A percentile compares a stretch with the other conserved stretches of the same genome.
phyloP scores from a whole-genome alignment of 2,888 invertebrate genomes.

The Gastrophysa polygoni region DNA sequence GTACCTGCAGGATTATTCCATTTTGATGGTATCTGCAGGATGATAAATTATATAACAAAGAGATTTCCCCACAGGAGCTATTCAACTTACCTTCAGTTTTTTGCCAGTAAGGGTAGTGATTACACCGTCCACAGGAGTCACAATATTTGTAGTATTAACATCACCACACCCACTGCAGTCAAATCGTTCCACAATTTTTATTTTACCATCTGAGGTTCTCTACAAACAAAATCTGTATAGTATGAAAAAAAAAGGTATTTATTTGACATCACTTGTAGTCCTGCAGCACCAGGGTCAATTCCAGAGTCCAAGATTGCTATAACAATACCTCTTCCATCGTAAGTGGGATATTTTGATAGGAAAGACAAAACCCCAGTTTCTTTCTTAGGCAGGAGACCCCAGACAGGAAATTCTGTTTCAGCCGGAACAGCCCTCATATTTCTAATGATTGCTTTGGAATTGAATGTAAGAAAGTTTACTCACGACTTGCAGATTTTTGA shows the following conservation, averaged over 20 bases:
- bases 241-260: slow-evolving; percentile 7
- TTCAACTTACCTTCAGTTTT: slow-evolving; percentile 74
- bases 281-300: slow-evolving; percentile 94
- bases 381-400: slow-evolving; percentile 89
- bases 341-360: slow-evolving; percentile 84
- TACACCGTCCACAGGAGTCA: slow-evolving; percentile 69
- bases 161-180: slow-evolving; percentile 98
- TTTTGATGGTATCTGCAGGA: slow-evolving; percentile 71
- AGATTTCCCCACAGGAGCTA: too few species aligned
- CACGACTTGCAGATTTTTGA: not conserved
- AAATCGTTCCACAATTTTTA: slow-evolving; percentile 92
- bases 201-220: slow-evolving; percentile 86
- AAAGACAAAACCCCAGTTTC: slow-evolving; percentile 91
- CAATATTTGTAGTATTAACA: slow-evolving; percentile 85
- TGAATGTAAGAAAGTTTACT: not conserved
- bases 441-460: slow-evolving; percentile 13
- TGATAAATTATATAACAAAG: not conserved
- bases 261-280: slow-evolving; percentile 75
- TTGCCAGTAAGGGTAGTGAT: slow-evolving; percentile 88
- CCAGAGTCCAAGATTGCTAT: slow-evolving; percentile 98
- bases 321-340: slow-evolving; percentile 88
- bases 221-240: slow-evolving; percentile 54
- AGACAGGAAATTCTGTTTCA: slow-evolving; percentile 71
- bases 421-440: slow-evolving; percentile 34
- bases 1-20: slow-evolving; percentile 87